phyloP scores from a whole-genome alignment of 2,797 vertebrate species.

The Oryzias sinensis region DNA sequence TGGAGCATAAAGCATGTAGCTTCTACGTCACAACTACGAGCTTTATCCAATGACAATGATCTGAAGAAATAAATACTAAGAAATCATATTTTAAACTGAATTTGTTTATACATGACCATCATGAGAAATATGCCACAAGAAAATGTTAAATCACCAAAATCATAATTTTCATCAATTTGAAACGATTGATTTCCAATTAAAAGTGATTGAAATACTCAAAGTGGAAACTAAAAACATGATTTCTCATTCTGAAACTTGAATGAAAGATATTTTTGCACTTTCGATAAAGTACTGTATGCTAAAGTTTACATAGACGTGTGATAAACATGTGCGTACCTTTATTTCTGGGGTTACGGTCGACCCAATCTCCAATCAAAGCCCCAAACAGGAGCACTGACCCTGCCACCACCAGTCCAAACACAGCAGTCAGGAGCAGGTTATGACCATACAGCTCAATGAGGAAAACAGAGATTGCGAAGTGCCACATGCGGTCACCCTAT shows the following conservation, averaged over 20 bases:
- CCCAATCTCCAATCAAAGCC: conserved; percentile 82
- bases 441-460: conserved; percentile 78
- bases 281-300: conserved; percentile 2
- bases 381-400: conserved; percentile 81
- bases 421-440: conserved; percentile 76
- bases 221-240: conserved; percentile 19
- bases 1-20: too few species aligned
- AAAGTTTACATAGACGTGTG: conserved; percentile 4
- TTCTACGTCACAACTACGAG: too few species aligned
- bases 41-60: too few species aligned
- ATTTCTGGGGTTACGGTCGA: conserved; percentile 83
- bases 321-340: conserved; percentile 67
- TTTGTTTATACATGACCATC: too few species aligned
- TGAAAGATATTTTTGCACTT: conserved; percentile 21
- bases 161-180: too few species aligned
- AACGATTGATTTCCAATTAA: too few species aligned
- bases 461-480: conserved; percentile 83
- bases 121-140: too few species aligned
- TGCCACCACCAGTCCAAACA: conserved; percentile 80
- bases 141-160: too few species aligned
- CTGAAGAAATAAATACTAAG: too few species aligned
- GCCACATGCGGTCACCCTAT: conserved; percentile 82
- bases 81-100: too few species aligned
- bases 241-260: conserved; percentile 25
- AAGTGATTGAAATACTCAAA: not conserved